Conservation (phyloP, 2,113 vertebrate genomes). For the Trachemys scripta region DNA sequence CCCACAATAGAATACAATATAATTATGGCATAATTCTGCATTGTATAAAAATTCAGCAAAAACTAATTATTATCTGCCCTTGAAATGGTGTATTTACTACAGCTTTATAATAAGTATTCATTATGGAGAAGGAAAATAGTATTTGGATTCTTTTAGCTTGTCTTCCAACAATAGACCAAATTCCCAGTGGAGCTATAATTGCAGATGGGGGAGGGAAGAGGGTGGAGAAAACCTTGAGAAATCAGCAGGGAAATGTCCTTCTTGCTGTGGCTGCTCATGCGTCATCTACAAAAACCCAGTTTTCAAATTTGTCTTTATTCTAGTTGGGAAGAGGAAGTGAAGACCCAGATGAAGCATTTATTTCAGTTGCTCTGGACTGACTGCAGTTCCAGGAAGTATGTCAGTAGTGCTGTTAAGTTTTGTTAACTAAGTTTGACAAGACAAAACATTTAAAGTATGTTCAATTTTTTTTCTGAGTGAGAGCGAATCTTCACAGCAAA, state of each 20-base stretch:
- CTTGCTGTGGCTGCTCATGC: background rate
- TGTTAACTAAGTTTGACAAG: background rate
- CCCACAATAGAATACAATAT: background rate
- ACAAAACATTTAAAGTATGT: background rate
- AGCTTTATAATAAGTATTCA: background rate
- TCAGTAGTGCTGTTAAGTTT: background rate
- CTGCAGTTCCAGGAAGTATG: background rate
- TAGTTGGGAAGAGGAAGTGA: background rate
- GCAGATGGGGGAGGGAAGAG: background rate
- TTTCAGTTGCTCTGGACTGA: background rate
- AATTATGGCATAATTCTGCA: background rate
- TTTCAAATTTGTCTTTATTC: background rate
- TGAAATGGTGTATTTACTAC: conserved; percentile 5
- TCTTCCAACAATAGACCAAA: background rate
- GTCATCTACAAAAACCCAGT: background rate
- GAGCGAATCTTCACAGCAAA: background rate
- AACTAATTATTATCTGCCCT: conserved; percentile 15
- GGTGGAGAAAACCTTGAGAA: background rate
- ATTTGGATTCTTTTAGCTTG: background rate
- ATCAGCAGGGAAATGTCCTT: background rate
- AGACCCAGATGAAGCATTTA: conserved; percentile 2
- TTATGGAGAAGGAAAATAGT: background rate
- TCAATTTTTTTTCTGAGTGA: background rate
- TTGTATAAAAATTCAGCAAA: background rate
- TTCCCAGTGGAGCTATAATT: background rate